Evolutionary conservation across 1,140 invertebrate species (phyloP).

Genomic region (Drosophila ficusphila): DNA sequence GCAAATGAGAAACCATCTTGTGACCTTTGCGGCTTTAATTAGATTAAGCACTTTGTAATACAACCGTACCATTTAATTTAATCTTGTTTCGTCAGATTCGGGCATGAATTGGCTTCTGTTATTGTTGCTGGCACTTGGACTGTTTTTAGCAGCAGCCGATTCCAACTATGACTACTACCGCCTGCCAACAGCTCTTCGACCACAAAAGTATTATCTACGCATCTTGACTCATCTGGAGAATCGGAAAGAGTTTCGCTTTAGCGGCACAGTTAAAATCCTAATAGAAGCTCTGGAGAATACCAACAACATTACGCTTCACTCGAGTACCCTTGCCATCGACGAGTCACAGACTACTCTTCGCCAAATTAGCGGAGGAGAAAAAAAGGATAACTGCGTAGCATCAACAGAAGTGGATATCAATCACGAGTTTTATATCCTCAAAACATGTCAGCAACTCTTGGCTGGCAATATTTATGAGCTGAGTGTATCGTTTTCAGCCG

Average conservation of each 20-base stretch:
- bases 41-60: conserved; percentile 85
- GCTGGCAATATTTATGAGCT: conserved; percentile 86
- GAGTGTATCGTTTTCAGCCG: conserved; percentile 87
- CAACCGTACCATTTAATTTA: no score
- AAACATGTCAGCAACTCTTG: conserved; percentile 84
- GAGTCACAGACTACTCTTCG: conserved; percentile 81
- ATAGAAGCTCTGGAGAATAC: conserved; percentile 85
- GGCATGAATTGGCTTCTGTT: conserved; percentile 85
- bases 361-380: conserved; percentile 58
- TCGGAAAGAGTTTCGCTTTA: conserved; percentile 87
- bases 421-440: conserved; percentile 88
- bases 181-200: conserved; percentile 87
- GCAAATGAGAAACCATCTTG: no score
- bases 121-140: background rate
- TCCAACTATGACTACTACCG: conserved; percentile 84
- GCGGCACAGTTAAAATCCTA: conserved; percentile 86
- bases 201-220: conserved; percentile 77
- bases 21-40: conserved; percentile 83
- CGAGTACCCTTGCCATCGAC: conserved; percentile 86
- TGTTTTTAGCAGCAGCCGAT: conserved; percentile 4
- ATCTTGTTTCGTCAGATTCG: conserved; percentile 74
- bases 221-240: background rate
- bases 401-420: conserved; percentile 85
- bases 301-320: conserved; percentile 88
- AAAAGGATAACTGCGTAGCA: conserved; percentile 42